Evolutionary conservation across 2,888 invertebrate species (phyloP), one percentile per base, ranked within the genome.

Genomic region (Aphrophora alni): DNA sequence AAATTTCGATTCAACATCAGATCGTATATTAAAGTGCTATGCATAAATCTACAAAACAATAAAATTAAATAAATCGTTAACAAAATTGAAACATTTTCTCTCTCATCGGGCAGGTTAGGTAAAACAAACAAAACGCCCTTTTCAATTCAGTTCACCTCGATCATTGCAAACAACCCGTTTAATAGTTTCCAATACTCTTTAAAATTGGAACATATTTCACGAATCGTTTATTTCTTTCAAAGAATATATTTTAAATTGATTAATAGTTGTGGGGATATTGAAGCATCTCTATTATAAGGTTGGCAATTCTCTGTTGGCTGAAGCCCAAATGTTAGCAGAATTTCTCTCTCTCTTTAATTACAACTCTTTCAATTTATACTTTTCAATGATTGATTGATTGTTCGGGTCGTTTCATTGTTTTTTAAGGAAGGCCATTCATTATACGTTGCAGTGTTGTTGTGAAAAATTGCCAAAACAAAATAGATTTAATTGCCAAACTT

Each of bases 351-450:
- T 59, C 59, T 59, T 59, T 59, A 59, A 59, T 59, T 59, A 59
- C 59, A 59, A 10, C 59, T 59, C 59, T 59, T 59, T 59, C 59
- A 59, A 59, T 59, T 59, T 59, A 59, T 59, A 59, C 59, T 59
- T 59, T 44, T 59, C 59, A 59, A 59, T 59, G 59, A 59, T 59
- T 59, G 59, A 59, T 59, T 59, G 59, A 59, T 59, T n/a, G 59
- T 21, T 5, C 59, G 5, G 59, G 59, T 21, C 59, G 59, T 3
- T 4, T 59, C 59, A 59, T 59, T 59, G 59, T 44, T 59, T 7
- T 59, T 59, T 12, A 59, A 59, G 59, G 14, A 59, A 4, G 10
- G 21, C 59, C 59, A 59, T 59, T 59, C 59, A 59, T 44, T 59
- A 59, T 21, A 21, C 21, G 5, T 10, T 7, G 59, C 59, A 17